Conservation (phyloP, 1,140 invertebrate genomes). For the Dendrolimus punctatus region DNA sequence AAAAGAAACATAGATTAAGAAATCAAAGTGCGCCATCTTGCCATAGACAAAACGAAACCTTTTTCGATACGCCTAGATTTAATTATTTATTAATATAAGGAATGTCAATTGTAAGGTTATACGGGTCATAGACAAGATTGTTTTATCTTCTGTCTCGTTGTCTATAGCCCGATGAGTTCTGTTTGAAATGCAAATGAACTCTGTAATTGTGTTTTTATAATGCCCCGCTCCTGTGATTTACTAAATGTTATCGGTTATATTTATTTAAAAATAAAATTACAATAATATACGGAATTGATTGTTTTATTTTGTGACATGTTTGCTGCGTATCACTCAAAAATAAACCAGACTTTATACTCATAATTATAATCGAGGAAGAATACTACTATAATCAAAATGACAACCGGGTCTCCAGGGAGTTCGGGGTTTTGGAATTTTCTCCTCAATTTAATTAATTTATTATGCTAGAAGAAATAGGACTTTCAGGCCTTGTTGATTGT, state of each 20-base stretch:
- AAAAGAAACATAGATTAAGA: no score
- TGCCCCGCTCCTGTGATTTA: constrained; percentile 71
- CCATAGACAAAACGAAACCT: no score
- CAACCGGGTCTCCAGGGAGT: no score
- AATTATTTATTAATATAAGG: constrained; percentile 50
- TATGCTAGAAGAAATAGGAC: no score
- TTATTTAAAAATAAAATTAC: constrained; percentile 70
- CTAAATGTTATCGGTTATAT: constrained; percentile 72
- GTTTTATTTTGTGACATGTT: constrained; percentile 12
- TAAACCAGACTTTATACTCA: background rate
- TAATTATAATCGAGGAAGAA: no score
- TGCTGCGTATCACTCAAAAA: background rate
- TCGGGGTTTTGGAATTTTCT: no score
- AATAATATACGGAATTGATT: constrained; percentile 57
- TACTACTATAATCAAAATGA: no score
- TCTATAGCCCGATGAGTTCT: constrained; percentile 4
- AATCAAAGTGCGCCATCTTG: no score
- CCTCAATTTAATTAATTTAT: no score
- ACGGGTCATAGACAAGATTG: constrained; percentile 17
- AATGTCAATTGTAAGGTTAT: constrained; percentile 37
- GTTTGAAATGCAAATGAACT: constrained; percentile 7
- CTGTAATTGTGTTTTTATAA: constrained; percentile 58
- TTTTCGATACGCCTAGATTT: constrained; percentile 14
- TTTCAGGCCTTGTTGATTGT: no score
- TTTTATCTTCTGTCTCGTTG: constrained; percentile 17